Conservation (phyloP, 2,797 vertebrate genomes). For the Avahi laniger region DNA sequence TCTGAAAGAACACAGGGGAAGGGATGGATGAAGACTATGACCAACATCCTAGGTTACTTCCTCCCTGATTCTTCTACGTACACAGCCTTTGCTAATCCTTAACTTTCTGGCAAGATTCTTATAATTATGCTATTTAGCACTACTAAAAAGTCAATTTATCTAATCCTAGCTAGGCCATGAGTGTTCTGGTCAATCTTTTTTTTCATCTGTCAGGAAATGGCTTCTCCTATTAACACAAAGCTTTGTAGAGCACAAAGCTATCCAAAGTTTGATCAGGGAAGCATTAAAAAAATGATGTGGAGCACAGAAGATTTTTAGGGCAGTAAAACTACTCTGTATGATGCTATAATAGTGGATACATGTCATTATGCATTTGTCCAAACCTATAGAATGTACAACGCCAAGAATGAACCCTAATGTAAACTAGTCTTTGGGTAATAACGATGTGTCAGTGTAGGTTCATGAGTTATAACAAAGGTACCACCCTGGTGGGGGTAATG, state of each 20-base stretch:
- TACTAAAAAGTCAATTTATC: neutral
- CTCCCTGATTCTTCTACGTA: neutral
- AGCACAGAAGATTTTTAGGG: neutral
- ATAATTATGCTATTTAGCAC: neutral
- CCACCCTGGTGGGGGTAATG: neutral
- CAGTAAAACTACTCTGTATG: neutral
- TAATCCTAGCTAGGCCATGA: neutral
- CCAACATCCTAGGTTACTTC: neutral
- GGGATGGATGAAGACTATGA: neutral
- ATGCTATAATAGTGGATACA: neutral
- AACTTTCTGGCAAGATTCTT: neutral
- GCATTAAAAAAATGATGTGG: neutral
- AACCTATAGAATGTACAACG: neutral
- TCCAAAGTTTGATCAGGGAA: neutral
- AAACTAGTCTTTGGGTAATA: neutral
- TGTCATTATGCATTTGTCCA: neutral
- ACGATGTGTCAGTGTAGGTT: neutral
- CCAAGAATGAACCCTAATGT: neutral
- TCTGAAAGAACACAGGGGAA: neutral
- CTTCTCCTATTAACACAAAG: neutral
- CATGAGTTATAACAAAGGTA: neutral
- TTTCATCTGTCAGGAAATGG: neutral
- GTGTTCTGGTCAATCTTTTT: neutral
- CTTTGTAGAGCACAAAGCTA: neutral
- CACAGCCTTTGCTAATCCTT: neutral